These are phyloP conservation scores for Neomorphus geoffroyi DNA, from an alignment of 2,797 vertebrate species.

Conservation along the genomic window DNA sequence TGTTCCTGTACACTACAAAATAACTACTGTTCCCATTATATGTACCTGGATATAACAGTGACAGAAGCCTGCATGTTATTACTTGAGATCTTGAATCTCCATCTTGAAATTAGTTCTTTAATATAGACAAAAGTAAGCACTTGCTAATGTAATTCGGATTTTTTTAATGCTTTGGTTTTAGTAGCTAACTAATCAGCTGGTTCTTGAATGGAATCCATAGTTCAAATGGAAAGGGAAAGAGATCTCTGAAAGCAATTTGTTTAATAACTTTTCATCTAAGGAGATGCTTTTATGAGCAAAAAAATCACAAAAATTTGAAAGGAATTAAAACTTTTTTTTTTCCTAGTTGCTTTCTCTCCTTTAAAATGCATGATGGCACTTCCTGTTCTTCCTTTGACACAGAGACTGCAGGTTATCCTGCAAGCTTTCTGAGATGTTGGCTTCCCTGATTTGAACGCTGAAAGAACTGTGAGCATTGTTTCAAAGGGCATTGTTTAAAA, in stretches of 20 bases:
- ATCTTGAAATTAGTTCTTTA: not conserved
- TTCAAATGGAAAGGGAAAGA: not conserved
- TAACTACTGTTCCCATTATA: not conserved
- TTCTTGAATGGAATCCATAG: not conserved
- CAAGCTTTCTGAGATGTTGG: not conserved
- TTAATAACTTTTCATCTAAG: not conserved
- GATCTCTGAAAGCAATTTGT: not conserved
- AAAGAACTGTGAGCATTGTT: not conserved
- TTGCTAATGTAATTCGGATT: not conserved
- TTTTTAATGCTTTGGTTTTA: not conserved
- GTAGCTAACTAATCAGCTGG: not conserved
- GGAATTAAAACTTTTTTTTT: not conserved
- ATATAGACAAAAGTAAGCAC: not conserved
- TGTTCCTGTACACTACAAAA: not conserved
- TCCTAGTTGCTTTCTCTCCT: not conserved
- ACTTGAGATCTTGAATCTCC: not conserved
- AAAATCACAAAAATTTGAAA: not conserved
- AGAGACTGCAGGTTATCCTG: not conserved
- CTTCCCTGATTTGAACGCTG: not conserved
- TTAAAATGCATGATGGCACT: not conserved
- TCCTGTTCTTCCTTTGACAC: not conserved
- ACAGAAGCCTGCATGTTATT: not conserved
- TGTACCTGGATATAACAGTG: not conserved
- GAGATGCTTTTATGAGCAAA: not conserved
- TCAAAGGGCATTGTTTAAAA: not conserved